Evolutionary conservation across 1,140 invertebrate species (phyloP), one percentile per base, ranked within the genome.

Genomic region (Drosophila pallidifrons): DNA sequence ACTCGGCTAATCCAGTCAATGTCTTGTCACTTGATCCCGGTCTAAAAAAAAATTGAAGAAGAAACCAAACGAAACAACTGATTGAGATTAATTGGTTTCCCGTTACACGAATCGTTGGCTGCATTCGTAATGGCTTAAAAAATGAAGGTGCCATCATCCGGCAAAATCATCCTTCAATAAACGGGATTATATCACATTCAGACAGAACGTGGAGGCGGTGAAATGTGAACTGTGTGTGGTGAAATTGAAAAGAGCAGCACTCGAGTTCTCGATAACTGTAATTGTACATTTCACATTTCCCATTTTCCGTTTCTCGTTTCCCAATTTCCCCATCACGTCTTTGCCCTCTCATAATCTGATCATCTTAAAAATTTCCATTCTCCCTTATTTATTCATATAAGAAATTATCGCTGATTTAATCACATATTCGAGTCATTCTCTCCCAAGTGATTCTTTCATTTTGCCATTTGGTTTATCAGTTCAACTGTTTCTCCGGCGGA

Each of bases 61-160:
- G 70, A 49, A 41, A 58, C 47, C 41, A 16, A 6, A 25, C 10
- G 16, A 49, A 25, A 49, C 4, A 49, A 57, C 71, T 89, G 85
- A 90, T 89, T 85, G 86, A 89, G 85, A 89, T 89, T 89, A 89
- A 89, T 89, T 89, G 86, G 85, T 79, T 81, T 89, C 85, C 52
- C 66, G 69, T 89, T 89, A 81, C 85, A 72, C 47, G 66, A 63
- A 57, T 74, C 64, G 75, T 68, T 77, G 11, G 4, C 38, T 46
- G 55, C 46, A 81, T 66, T 77, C 70, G 51, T 69, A 61, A 78
- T 71, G 68, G 65, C 30, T 46, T 16, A 63, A 49, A 45, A 59
- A 73, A 45, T 55, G 47, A 67, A 71, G 71, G 58, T 52, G 60
- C 15, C 58, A 68, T 60, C 51, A 57, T 15, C 43, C 45, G 43